Evolutionary conservation across 2,797 vertebrate genomes (phyloP).

Genomic region (Peromyscus attwateri): DNA sequence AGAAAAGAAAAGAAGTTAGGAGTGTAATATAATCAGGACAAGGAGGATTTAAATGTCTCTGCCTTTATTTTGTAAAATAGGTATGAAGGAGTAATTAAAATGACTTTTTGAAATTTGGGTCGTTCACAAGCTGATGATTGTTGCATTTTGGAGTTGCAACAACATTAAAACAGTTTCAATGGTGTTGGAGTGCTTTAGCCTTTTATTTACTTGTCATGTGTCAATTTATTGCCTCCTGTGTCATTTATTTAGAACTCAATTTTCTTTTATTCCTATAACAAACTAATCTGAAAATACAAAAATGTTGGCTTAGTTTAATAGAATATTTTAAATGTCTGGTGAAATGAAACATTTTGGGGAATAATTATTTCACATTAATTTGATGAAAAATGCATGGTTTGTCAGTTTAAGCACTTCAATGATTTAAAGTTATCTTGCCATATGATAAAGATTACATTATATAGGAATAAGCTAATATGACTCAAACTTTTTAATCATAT

Average conservation of each 20-base stretch:
- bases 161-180: conserved; percentile 99
- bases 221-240: conserved; percentile 99
- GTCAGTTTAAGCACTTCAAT: conserved; percentile 78
- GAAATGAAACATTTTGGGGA: conserved; percentile 81
- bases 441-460: conserved; percentile 74
- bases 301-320: conserved; percentile 92
- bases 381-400: conserved; percentile 81
- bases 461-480: conserved; percentile 70
- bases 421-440: conserved; percentile 75
- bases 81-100: conserved; percentile 89
- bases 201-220: conserved; percentile 99
- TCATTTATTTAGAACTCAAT: conserved; percentile 98
- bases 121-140: conserved; percentile 96
- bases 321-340: conserved; percentile 82
- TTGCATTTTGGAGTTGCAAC: conserved; percentile 99
- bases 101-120: conserved; percentile 92
- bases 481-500: conserved; percentile 66
- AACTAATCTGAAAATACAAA: conserved; percentile 88
- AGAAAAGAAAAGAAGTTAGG: conserved; percentile 85
- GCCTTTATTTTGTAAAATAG: conserved; percentile 91
- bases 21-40: conserved; percentile 83
- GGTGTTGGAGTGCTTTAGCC: conserved; percentile 99
- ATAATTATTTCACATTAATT: conserved; percentile 82
- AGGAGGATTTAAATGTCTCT: conserved; percentile 87
- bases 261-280: conserved; percentile 89